Base-by-base conservation (phyloP, 2,888 invertebrate genomes). In the Amblyjoppa proteus region DNA sequence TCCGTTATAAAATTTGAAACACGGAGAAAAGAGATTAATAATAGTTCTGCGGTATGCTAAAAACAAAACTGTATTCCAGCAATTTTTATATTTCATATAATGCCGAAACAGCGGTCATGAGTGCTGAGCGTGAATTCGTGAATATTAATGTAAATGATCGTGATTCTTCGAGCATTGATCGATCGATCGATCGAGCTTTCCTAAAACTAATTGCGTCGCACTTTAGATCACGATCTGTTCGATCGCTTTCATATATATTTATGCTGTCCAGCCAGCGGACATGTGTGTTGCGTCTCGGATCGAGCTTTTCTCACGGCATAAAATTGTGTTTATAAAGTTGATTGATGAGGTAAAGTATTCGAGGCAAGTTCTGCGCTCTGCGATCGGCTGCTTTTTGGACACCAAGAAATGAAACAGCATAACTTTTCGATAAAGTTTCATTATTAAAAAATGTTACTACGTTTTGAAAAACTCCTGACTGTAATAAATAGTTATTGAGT, bases 151-250 rank as follows among this genome's bases (percentile, higher is more conserved):
- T 20, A 20, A 0, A 20, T 20, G 20, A 20, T 20, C 20, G 20
- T 20, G 20, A 20, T 20, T 20, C 51, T 68, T 28, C 51, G 31
- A 45, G 66, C 3, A 51, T 73, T 34, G 49, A 31, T 64, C 77
- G 74, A 78, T 81, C 77, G 74, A 78, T 81, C 53, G 77, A 84
- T 86, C 49, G 73, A 69, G 74, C 83, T 78, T 85, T 75, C 69
- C 68, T 41, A 45, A 51, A 73, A 80, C 45, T 80, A 80, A 83
- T 80, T 73, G 66, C 68, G 51, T 69, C 71, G 56, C 58, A 45
- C 41, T 41, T 16, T 76, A 56, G 31, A 66, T 77, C 66, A 2
- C 64, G 56, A 76, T 76, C 80, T 75, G 38, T 31, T 49, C 34
- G 34, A 64, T 58, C 31, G 64, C 31, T 64, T 64, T 64, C 16